These are phyloP conservation scores for Zaprionus taronus DNA, from an alignment of 1,140 invertebrate species.

Conservation along the genomic window DNA sequence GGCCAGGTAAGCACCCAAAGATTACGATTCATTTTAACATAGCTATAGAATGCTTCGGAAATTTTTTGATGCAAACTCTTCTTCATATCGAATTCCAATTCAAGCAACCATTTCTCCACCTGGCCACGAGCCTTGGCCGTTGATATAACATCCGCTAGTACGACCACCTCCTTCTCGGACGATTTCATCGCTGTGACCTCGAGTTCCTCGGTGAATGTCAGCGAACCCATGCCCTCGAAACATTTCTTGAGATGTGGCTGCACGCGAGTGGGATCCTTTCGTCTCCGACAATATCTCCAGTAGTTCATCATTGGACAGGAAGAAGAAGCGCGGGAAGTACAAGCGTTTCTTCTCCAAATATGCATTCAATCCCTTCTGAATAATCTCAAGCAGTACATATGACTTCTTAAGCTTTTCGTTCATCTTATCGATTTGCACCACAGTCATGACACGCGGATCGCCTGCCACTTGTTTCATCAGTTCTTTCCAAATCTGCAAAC, in stretches of 20 bases:
- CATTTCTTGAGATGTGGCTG: conserved; percentile 99
- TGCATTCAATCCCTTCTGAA: conserved; percentile 95
- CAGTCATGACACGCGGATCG: conserved; percentile 93
- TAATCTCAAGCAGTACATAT: conserved; percentile 93
- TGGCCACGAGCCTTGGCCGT: conserved; percentile 95
- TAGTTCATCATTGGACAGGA: conserved; percentile 98
- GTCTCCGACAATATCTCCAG: conserved; percentile 98
- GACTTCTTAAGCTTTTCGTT: conserved; percentile 95
- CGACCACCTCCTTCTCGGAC: conserved; percentile 92
- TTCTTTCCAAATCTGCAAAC: conserved; percentile 90
- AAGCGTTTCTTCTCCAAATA: conserved; percentile 98
- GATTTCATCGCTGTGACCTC: conserved; percentile 96
- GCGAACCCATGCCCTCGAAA: conserved; percentile 95
- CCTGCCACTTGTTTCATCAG: conserved; percentile 94
- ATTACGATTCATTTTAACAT: conserved; percentile 87
- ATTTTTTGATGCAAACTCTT: conserved; percentile 92
- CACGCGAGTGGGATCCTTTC: conserved; percentile 98
- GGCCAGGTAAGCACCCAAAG: conserved; percentile 96
- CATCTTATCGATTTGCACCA: conserved; percentile 97
- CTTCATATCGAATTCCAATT: conserved; percentile 96
- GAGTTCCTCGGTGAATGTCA: conserved; percentile 94
- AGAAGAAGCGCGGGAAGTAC: conserved; percentile 98
- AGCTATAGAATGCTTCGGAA: conserved; percentile 88
- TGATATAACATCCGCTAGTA: conserved; percentile 91
- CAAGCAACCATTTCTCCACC: conserved; percentile 98